Evolutionary conservation across 1,140 invertebrate species (phyloP).

Genomic region (Mercenaria mercenaria): DNA sequence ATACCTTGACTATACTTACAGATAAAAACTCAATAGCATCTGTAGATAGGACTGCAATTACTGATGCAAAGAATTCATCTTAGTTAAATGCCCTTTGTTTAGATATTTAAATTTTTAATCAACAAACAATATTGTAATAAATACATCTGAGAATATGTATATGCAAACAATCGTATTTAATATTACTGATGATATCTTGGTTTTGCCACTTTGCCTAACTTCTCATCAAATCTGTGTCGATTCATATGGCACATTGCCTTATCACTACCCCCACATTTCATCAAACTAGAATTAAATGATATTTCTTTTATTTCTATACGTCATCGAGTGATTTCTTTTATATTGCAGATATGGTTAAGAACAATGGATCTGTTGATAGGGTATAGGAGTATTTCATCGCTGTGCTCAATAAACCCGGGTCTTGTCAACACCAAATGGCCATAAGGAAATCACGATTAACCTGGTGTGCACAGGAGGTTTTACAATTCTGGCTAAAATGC

Average conservation of each 20-base stretch:
- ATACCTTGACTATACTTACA: too few species aligned
- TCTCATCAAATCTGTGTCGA: neutral
- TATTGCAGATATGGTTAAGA: neutral
- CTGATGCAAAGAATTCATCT: neutral
- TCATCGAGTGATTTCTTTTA: slow-evolving; percentile 50
- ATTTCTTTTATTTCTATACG: slow-evolving; percentile 30
- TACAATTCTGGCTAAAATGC: too few species aligned
- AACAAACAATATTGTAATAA: neutral
- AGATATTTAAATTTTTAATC: slow-evolving; percentile 29
- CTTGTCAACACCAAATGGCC: slow-evolving; percentile 30
- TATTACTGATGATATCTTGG: slow-evolving; percentile 22
- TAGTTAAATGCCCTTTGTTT: slow-evolving; percentile 1
- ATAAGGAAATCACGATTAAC: neutral
- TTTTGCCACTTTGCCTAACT: slow-evolving; percentile 37
- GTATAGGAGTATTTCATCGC: slow-evolving; percentile 3
- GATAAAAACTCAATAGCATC: too few species aligned
- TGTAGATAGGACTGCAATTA: neutral
- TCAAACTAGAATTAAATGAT: slow-evolving; percentile 46
- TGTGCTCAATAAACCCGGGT: neutral
- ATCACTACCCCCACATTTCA: slow-evolving; percentile 5
- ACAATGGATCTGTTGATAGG: slow-evolving; percentile 22
- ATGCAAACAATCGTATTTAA: neutral
- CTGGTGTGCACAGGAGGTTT: neutral
- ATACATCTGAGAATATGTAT: neutral
- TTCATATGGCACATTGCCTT: slow-evolving; percentile 19